Percentiles rank a stretch among this genome's conserved stretches.
phyloP scores from a whole-genome alignment of 2,797 vertebrate species.

The Botia kubotai region DNA sequence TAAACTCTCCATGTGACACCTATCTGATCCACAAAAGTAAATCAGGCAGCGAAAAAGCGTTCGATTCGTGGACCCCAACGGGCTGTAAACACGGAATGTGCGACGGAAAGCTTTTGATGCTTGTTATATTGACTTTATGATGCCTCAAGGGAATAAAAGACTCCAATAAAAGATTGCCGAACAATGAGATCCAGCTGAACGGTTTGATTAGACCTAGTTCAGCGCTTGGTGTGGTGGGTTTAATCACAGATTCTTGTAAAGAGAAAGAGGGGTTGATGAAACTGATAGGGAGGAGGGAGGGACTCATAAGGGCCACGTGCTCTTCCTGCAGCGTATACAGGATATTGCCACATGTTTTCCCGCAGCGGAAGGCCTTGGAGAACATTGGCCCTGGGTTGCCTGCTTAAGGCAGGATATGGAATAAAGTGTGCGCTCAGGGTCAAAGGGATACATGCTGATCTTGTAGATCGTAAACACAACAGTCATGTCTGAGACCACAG shows the following conservation, averaged over 20 bases:
- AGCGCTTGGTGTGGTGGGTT: slow-evolving; percentile 39
- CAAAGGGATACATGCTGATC: slow-evolving; percentile 14
- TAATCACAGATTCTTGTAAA: slow-evolving; percentile 47
- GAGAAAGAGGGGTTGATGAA: slow-evolving; percentile 22
- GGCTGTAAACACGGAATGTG: slow-evolving; percentile 28
- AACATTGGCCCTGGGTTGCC: slow-evolving; percentile 21
- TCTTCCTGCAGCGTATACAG: slow-evolving; percentile 9
- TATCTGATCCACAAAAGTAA: neutral
- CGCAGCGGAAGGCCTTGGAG: slow-evolving; percentile 14
- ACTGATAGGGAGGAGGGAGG: slow-evolving; percentile 34
- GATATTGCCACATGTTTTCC: slow-evolving; percentile 23
- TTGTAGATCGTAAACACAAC: slow-evolving; percentile 27
- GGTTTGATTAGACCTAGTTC: slow-evolving; percentile 47
- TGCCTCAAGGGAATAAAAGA: slow-evolving; percentile 32
- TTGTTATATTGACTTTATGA: slow-evolving; percentile 37
- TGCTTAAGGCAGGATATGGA: slow-evolving; percentile 37
- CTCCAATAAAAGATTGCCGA: slow-evolving; percentile 35
- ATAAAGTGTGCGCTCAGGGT: slow-evolving; percentile 50
- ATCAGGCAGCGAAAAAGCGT: slow-evolving; percentile 23
- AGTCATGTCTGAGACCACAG: neutral
- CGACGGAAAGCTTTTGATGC: slow-evolving; percentile 48
- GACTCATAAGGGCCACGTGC: slow-evolving; percentile 13
- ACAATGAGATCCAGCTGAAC: slow-evolving; percentile 58
- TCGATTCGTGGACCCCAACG: slow-evolving; percentile 53
- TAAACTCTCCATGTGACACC: neutral